Evolutionary conservation across 2,113 vertebrate species (phyloP).

Genomic region (Xenus cinereus): DNA sequence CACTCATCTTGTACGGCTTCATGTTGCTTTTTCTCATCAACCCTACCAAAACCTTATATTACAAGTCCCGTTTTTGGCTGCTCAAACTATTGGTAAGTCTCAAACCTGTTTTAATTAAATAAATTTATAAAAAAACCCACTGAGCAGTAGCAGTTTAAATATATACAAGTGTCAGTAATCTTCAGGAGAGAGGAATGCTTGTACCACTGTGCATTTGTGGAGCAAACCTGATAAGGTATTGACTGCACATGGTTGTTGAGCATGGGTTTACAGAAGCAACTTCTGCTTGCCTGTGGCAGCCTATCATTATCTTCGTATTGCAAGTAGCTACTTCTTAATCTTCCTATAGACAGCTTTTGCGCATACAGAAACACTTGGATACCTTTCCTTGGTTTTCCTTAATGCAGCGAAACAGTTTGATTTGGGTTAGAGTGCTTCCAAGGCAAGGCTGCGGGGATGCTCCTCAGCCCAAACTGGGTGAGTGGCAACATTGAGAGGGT

Average conservation of each 20-base stretch:
- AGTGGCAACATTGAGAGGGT: neutral
- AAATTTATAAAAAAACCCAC: neutral
- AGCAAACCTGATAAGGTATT: neutral
- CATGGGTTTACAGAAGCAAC: neutral
- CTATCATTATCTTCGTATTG: neutral
- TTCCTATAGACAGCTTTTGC: neutral
- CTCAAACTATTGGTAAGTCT: slow-evolving; percentile 93
- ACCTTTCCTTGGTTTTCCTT: neutral
- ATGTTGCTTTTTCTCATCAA: slow-evolving; percentile 98
- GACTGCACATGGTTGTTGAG: neutral
- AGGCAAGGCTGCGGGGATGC: neutral
- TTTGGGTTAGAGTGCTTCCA: neutral
- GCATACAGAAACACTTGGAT: neutral
- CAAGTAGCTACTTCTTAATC: neutral
- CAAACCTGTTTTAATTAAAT: neutral
- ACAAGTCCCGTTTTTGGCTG: slow-evolving; percentile 99
- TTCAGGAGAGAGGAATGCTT: neutral
- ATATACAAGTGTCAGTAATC: neutral
- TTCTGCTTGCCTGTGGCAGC: neutral
- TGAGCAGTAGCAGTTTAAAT: neutral
- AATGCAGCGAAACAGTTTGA: neutral
- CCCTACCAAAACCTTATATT: slow-evolving; percentile 96
- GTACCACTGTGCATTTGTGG: neutral
- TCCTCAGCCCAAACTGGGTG: neutral
- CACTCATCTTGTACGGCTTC: slow-evolving; percentile 93